Conservation (phyloP, 2,797 vertebrate species). For the Potorous gilbertii region DNA sequence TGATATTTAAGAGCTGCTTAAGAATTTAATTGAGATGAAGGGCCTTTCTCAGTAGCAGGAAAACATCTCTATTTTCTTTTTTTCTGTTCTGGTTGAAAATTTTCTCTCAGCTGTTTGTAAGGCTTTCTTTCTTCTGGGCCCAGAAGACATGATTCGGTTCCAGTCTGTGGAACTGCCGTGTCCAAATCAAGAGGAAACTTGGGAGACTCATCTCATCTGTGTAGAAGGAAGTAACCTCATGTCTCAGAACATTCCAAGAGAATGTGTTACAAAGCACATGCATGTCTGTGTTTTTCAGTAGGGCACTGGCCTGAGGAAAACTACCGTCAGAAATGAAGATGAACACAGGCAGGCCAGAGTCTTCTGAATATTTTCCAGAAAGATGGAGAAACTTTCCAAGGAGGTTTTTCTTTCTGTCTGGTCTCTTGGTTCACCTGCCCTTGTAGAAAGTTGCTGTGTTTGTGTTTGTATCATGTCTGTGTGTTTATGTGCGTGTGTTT, state of each 20-base stretch:
- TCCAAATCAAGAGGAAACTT: conserved; percentile 9
- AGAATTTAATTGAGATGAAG: conserved; percentile 10
- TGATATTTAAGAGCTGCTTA: conserved; percentile 1
- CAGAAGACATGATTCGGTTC: conserved; percentile 26
- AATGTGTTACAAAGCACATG: conserved; percentile 49
- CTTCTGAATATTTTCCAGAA: conserved; percentile 49
- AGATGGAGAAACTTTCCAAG: conserved; percentile 29
- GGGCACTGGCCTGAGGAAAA: conserved; percentile 40
- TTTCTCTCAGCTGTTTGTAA: conserved; percentile 26
- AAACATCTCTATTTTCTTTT: conserved; percentile 5
- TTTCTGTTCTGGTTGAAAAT: conserved; percentile 21
- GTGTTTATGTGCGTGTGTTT: neutral
- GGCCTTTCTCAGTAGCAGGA: neutral
- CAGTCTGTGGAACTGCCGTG: conserved; percentile 24
- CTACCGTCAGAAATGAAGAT: conserved; percentile 22
- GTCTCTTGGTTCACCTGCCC: neutral
- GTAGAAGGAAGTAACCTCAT: conserved; percentile 58
- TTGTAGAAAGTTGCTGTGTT: neutral
- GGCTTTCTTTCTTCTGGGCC: conserved; percentile 34
- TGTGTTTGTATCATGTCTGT: neutral
- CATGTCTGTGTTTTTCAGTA: conserved; percentile 13
- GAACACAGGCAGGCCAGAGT: conserved; percentile 39
- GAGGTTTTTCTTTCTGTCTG: neutral
- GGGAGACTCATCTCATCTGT: conserved; percentile 33
- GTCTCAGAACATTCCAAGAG: conserved; percentile 49